Percentiles rank a stretch among this genome's conserved stretches.
phyloP scores from a whole-genome alignment of 2,113 vertebrate species.

The Sebastes fasciatus region DNA sequence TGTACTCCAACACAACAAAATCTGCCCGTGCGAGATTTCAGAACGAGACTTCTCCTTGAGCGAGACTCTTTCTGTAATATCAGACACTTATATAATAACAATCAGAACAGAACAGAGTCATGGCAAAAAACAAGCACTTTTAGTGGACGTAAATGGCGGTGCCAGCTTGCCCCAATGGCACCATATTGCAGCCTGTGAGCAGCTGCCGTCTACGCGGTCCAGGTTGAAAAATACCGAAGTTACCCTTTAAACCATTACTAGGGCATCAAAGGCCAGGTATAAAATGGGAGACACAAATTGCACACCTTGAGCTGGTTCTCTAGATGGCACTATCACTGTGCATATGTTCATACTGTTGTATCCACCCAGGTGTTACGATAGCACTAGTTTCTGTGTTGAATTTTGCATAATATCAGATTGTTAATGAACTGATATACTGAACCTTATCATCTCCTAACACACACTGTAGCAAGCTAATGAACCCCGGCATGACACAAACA shows the following conservation, averaged over 20 bases:
- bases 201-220: no score
- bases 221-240: no score
- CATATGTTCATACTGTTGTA: not conserved
- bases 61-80: no score
- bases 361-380: not conserved
- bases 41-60: no score
- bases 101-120: no score
- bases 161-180: no score
- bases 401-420: slow-evolving; percentile 5
- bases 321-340: slow-evolving; percentile 59
- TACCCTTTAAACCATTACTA: not conserved
- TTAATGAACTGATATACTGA: not conserved
- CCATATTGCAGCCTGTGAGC: no score
- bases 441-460: slow-evolving; percentile 8
- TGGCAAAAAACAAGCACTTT: no score
- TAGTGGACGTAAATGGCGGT: no score
- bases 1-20: no score
- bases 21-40: no score
- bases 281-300: slow-evolving; percentile 9
- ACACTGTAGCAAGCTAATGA: slow-evolving; percentile 15
- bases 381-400: not conserved
- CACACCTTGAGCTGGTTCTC: slow-evolving; percentile 29
- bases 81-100: no score
- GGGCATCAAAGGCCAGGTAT: not conserved
- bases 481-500: slow-evolving; percentile 2